A percentile compares a stretch with the other conserved stretches of the same genome.
These are phyloP conservation scores for Porites lutea DNA, from an alignment of 64 coral and sea anemone genomes.

Conservation along the genomic window DNA sequence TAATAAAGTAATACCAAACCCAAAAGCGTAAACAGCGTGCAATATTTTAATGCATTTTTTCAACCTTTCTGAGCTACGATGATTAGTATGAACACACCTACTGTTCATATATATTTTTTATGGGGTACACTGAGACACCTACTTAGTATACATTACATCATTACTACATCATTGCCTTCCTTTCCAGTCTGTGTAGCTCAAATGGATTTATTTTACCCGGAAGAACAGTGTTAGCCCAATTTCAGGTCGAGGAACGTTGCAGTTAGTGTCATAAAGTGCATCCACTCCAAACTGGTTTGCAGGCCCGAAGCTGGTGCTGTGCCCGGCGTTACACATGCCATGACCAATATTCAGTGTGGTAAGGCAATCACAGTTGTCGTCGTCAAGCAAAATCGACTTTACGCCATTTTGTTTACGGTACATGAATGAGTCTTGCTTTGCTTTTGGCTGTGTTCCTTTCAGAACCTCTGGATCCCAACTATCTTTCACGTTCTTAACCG, in stretches of 20 bases:
- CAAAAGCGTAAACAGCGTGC: too few species aligned
- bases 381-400: conserved; percentile 57
- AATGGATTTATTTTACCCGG: conserved; percentile 17
- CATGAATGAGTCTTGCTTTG: conserved; percentile 67
- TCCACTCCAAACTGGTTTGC: conserved; percentile 42
- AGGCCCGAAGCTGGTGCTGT: neutral
- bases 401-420: conserved; percentile 53
- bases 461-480: conserved; percentile 49
- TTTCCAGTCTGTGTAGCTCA: neutral
- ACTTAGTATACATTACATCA: too few species aligned
- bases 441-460: conserved; percentile 38
- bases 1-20: too few species aligned
- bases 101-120: too few species aligned
- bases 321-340: conserved; percentile 28
- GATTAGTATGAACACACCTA: too few species aligned
- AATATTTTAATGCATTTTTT: too few species aligned
- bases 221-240: conserved; percentile 61
- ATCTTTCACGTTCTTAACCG: neutral
- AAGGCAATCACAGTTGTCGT: conserved; percentile 59
- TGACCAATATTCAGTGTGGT: conserved; percentile 60
- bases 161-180: too few species aligned
- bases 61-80: too few species aligned
- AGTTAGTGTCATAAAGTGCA: conserved; percentile 38
- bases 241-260: conserved; percentile 37
- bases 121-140: too few species aligned